These are phyloP conservation scores for Echinops telfairi DNA, from an alignment of 2,113 vertebrate species.

Conservation along the genomic window DNA sequence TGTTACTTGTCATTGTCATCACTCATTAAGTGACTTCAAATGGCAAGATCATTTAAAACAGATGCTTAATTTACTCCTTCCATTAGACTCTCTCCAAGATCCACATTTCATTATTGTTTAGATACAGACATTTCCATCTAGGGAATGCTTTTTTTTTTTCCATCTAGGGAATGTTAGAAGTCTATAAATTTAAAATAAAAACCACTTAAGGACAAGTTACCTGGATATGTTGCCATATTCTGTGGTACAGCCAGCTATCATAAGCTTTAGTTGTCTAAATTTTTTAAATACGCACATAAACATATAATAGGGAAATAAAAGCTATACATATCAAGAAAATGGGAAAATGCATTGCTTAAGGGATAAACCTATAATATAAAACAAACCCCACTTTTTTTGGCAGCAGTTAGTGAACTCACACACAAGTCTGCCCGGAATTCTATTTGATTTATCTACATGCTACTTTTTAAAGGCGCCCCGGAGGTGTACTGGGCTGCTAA, in stretches of 20 bases:
- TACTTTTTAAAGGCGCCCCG: neutral
- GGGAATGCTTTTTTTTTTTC: slow-evolving; percentile 63
- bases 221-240: slow-evolving; percentile 4
- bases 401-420: slow-evolving; percentile 21
- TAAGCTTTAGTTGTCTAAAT: slow-evolving; percentile 52
- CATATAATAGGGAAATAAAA: neutral
- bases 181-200: slow-evolving; percentile 70
- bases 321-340: slow-evolving; percentile 14
- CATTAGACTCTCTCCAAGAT: slow-evolving; percentile 13
- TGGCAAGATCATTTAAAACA: slow-evolving; percentile 71
- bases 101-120: slow-evolving; percentile 48
- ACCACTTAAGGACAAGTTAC: slow-evolving; percentile 54
- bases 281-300: slow-evolving; percentile 7
- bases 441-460: neutral
- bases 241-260: neutral
- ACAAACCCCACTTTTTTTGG: slow-evolving; percentile 45
- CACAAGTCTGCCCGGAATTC: neutral
- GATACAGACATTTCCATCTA: slow-evolving; percentile 39
- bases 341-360: slow-evolving; percentile 33
- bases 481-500: no score
- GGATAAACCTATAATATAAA: neutral
- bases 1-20: slow-evolving; percentile 71
- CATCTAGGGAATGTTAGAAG: slow-evolving; percentile 41
- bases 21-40: slow-evolving; percentile 66
- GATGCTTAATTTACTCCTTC: slow-evolving; percentile 57